These are phyloP conservation scores for Chymomyza caudatula DNA, from an alignment of 2,888 invertebrate species.

Conservation along the genomic window DNA sequence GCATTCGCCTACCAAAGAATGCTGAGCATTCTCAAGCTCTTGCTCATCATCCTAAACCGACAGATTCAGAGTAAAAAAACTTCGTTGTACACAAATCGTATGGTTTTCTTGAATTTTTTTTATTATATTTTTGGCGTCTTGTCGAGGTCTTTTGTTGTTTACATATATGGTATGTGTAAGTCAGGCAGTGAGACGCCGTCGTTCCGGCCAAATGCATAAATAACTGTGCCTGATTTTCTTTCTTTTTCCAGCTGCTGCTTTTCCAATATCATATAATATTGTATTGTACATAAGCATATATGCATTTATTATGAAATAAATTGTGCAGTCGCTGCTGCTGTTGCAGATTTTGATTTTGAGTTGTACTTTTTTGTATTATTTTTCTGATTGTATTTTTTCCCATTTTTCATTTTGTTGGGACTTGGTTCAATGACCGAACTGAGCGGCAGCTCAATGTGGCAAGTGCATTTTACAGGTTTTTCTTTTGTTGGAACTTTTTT, in stretches of 20 bases:
- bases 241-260: background rate
- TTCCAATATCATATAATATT: background rate
- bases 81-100: background rate
- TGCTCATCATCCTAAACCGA: too few relatives aligned
- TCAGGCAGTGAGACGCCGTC: background rate
- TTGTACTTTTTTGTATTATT: background rate
- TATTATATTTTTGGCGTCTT: background rate
- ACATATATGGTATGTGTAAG: background rate
- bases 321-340: constrained; percentile 46
- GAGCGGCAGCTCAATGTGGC: constrained; percentile 43
- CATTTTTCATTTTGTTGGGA: constrained; percentile 19
- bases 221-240: constrained; percentile 32
- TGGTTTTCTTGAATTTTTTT: background rate
- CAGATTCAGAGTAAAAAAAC: background rate
- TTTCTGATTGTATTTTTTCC: constrained; percentile 9
- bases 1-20: too few relatives aligned
- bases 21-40: too few relatives aligned
- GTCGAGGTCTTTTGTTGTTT: background rate
- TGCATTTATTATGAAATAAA: constrained; percentile 67
- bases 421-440: constrained; percentile 55
- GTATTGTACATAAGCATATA: constrained; percentile 23
- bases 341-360: constrained; percentile 42
- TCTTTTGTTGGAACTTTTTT: constrained; percentile 10
- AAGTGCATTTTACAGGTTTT: constrained; percentile 66
- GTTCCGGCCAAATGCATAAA: constrained; percentile 39